Conservation (phyloP, 2,113 vertebrate genomes). For the Corapipo altera region DNA sequence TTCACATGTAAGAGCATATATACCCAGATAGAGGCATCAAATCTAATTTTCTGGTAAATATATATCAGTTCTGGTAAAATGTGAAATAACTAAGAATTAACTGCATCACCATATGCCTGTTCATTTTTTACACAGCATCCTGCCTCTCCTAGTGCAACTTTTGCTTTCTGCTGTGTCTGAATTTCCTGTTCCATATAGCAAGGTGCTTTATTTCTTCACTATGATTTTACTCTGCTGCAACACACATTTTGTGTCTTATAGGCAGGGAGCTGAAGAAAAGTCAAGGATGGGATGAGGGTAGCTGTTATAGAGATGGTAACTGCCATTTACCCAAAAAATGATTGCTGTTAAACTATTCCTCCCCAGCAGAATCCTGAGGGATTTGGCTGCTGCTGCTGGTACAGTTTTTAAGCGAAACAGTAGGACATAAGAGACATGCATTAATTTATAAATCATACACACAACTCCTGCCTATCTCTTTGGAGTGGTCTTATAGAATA, state of each 20-base stretch:
- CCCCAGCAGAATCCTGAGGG: slow-evolving; percentile 47
- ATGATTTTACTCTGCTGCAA: not conserved
- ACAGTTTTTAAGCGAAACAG: slow-evolving; percentile 65
- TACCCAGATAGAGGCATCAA: not conserved
- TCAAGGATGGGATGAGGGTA: slow-evolving; percentile 11
- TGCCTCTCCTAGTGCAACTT: not conserved
- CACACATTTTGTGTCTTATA: not conserved
- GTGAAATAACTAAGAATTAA: not conserved
- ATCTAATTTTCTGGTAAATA: slow-evolving; percentile 43
- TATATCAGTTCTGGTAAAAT: not conserved
- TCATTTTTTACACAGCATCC: not conserved
- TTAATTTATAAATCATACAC: slow-evolving; percentile 46
- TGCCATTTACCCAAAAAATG: slow-evolving; percentile 46
- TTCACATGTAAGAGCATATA: not conserved
- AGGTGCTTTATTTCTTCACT: not conserved
- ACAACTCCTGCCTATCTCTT: not conserved
- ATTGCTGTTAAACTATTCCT: slow-evolving; percentile 60
- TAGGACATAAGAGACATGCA: not conserved
- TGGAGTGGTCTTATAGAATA: slow-evolving; percentile 27
- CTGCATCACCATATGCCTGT: not conserved
- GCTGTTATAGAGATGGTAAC: slow-evolving; percentile 12
- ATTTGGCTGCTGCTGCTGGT: slow-evolving; percentile 32
- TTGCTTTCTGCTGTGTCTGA: not conserved
- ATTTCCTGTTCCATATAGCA: not conserved
- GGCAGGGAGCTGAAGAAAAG: slow-evolving; percentile 6